Evolutionary conservation across 2,888 invertebrate species (phyloP).

Genomic region (Notodonta ziczac): DNA sequence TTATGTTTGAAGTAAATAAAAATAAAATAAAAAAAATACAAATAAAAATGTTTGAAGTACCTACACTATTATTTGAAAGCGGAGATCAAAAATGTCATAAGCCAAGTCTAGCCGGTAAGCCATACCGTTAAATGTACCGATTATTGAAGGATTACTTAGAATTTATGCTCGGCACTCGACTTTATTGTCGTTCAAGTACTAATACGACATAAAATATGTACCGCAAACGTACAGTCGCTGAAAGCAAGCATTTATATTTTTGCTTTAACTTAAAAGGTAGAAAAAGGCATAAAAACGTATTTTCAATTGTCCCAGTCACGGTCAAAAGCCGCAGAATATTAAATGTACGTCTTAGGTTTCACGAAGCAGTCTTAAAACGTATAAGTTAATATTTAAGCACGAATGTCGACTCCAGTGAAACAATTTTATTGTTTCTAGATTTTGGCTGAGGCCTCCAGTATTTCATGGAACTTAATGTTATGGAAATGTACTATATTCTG

Average conservation of each 20-base stretch:
- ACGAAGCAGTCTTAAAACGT: constrained; percentile 34
- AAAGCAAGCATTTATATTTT: neutral
- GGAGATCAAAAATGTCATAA: neutral
- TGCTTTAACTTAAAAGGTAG: constrained; percentile 7
- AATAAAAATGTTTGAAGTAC: no score
- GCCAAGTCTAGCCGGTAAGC: neutral
- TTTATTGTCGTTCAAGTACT: constrained; percentile 2
- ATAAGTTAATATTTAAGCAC: constrained; percentile 29
- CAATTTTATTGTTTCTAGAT: constrained; percentile 27
- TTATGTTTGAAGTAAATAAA: no score
- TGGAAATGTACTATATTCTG: constrained; percentile 15
- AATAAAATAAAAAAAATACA: no score
- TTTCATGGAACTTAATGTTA: constrained; percentile 15
- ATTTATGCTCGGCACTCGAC: constrained; percentile 1
- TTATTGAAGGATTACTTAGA: constrained; percentile 2
- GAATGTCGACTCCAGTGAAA: constrained; percentile 21
- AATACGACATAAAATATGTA: constrained; percentile 5
- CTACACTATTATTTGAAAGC: neutral
- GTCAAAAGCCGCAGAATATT: constrained; percentile 24
- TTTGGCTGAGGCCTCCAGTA: constrained; percentile 19
- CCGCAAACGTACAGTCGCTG: neutral
- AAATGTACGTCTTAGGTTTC: constrained; percentile 29
- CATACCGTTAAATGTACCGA: constrained; percentile 1
- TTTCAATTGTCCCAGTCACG: constrained; percentile 20
- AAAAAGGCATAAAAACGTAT: constrained; percentile 28